These are phyloP conservation scores for Dendroctonus ponderosae DNA, from an alignment of 1,140 invertebrate species.

Conservation along the genomic window DNA sequence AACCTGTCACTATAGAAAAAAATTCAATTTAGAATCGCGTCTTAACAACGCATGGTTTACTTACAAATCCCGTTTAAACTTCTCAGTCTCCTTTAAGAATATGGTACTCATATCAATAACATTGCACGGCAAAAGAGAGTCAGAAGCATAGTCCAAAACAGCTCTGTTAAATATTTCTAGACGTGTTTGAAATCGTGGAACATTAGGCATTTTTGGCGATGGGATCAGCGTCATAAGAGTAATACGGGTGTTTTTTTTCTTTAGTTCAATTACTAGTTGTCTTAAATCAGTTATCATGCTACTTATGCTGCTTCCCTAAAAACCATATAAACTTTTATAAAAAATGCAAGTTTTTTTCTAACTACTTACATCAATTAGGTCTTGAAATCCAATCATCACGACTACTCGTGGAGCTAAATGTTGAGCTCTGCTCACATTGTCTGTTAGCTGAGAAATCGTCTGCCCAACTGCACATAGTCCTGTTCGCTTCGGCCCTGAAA, in stretches of 20 bases:
- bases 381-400: constrained; percentile 40
- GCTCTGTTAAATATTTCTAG: constrained; percentile 39
- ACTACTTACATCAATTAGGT: constrained; percentile 33
- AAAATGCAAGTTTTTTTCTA: constrained; percentile 4
- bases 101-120: constrained; percentile 40
- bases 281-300: constrained; percentile 38
- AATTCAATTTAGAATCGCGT: neutral
- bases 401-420: constrained; percentile 39
- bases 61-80: constrained; percentile 38
- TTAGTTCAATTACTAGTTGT: constrained; percentile 35
- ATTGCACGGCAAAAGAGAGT: constrained; percentile 35
- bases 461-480: constrained; percentile 33
- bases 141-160: constrained; percentile 36
- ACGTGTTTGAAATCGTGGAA: constrained; percentile 20
- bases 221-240: constrained; percentile 39
- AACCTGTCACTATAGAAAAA: constrained; percentile 37
- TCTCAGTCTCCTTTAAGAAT: constrained; percentile 34
- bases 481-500: constrained; percentile 36
- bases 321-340: neutral
- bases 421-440: constrained; percentile 30
- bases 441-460: constrained; percentile 35
- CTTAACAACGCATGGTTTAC: constrained; percentile 9
- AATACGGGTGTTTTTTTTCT: constrained; percentile 35
- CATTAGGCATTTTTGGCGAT: constrained; percentile 34
- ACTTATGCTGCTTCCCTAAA: constrained; percentile 36